Conservation (phyloP, 2,113 vertebrate species). For the Columba janthina region DNA sequence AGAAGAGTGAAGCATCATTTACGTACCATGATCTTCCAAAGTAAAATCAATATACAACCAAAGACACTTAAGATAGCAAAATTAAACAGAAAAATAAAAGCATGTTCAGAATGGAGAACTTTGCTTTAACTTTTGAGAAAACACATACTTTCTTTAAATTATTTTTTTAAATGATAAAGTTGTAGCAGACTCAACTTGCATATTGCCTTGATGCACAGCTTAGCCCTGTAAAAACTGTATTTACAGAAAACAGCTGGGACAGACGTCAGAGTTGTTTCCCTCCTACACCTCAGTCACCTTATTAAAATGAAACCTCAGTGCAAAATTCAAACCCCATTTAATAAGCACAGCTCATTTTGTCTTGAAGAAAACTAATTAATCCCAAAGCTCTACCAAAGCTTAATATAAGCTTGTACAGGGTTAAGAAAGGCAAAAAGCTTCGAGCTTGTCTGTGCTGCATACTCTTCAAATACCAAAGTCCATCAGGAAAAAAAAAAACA, state of each 20-base stretch:
- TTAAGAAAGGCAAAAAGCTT: background rate
- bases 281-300: background rate
- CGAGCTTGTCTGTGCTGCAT: background rate
- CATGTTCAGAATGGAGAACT: background rate
- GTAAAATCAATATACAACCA: background rate
- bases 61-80: background rate
- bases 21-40: background rate
- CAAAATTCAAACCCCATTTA: background rate
- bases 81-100: background rate
- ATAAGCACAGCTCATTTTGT: background rate
- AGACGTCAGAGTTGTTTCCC: background rate
- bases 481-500: background rate
- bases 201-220: background rate
- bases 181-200: background rate
- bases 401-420: background rate
- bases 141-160: background rate
- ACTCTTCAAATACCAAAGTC: background rate
- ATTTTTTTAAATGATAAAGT: background rate
- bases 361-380: constrained; percentile 19
- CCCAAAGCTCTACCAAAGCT: background rate
- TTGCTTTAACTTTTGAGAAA: background rate
- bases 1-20: background rate
- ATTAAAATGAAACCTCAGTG: constrained; percentile 6
- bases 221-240: background rate
- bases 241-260: background rate